Evolutionary conservation across 2,797 vertebrate species (phyloP).

Genomic region (Darevskia nairensis): DNA sequence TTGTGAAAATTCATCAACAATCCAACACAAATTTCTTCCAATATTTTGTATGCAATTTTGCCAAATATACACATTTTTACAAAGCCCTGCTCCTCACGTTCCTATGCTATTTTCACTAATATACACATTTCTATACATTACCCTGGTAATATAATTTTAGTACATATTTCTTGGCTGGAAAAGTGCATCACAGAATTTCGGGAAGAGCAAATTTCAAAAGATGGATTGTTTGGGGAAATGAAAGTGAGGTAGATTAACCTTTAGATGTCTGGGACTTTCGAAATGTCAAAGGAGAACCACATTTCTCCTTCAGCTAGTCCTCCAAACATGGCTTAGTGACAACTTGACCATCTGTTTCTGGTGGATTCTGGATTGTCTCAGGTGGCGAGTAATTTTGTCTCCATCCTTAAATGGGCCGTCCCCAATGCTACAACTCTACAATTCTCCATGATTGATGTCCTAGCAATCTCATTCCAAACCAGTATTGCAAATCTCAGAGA

Average conservation of each 20-base stretch:
- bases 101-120: too few species aligned
- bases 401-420: not conserved
- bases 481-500: not conserved
- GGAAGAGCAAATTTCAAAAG: too few species aligned
- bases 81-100: too few species aligned
- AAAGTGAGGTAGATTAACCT: not conserved
- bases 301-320: not conserved
- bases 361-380: conserved; percentile 69
- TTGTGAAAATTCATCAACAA: too few species aligned
- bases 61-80: too few species aligned
- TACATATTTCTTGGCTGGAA: too few species aligned
- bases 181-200: too few species aligned
- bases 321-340: conserved; percentile 64
- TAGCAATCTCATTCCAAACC: not conserved
- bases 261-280: conserved; percentile 10
- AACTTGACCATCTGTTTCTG: conserved; percentile 71
- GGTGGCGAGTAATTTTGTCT: conserved; percentile 59
- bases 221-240: too few species aligned
- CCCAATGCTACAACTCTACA: not conserved
- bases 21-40: too few species aligned
- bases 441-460: not conserved
- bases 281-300: conserved; percentile 38
- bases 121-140: too few species aligned
- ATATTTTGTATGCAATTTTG: too few species aligned
- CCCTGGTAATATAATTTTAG: too few species aligned